phyloP scores from a whole-genome alignment of 2,888 invertebrate genomes.

The Alloscopus bannaensis region DNA sequence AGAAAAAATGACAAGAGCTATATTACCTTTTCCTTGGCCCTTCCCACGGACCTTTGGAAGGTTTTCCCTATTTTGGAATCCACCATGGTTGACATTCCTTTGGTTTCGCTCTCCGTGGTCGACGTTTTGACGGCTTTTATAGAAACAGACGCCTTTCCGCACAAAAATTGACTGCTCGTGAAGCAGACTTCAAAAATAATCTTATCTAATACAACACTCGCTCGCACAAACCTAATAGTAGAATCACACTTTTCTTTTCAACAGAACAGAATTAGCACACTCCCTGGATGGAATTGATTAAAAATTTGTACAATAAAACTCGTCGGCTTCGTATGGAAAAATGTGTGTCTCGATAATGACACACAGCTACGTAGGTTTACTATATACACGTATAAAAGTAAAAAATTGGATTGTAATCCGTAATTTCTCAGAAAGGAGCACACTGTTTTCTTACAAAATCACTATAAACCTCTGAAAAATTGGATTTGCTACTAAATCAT shows the following conservation, averaged over 20 bases:
- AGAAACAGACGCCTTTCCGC: conserved; percentile 29
- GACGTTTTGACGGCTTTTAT: conserved; percentile 61
- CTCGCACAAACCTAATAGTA: conserved; percentile 5
- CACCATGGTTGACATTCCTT: conserved; percentile 71
- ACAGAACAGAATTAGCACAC: too few relatives aligned
- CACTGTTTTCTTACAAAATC: too few relatives aligned
- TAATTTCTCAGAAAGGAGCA: too few relatives aligned
- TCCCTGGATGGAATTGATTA: conserved; percentile 1
- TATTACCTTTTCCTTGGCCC: conserved; percentile 73
- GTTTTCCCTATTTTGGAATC: conserved; percentile 72
- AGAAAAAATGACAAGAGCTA: background rate
- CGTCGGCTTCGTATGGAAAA: background rate
- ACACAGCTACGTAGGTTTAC: too few relatives aligned
- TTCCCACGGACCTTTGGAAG: conserved; percentile 72
- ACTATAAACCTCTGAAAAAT: too few relatives aligned
- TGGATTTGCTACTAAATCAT: too few relatives aligned
- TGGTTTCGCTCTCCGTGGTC: conserved; percentile 52
- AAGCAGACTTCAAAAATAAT: conserved; percentile 42
- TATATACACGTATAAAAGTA: too few relatives aligned
- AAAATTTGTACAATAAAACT: conserved; percentile 22
- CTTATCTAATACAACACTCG: conserved; percentile 33
- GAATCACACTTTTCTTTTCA: conserved; percentile 15
- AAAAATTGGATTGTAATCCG: too few relatives aligned
- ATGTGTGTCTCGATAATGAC: too few relatives aligned
- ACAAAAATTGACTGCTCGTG: conserved; percentile 46